Percentiles rank a stretch among this genome's conserved stretches.
Evolutionary conservation across 2,888 invertebrate species (phyloP).

Genomic region (Neoitamus cyanurus): DNA sequence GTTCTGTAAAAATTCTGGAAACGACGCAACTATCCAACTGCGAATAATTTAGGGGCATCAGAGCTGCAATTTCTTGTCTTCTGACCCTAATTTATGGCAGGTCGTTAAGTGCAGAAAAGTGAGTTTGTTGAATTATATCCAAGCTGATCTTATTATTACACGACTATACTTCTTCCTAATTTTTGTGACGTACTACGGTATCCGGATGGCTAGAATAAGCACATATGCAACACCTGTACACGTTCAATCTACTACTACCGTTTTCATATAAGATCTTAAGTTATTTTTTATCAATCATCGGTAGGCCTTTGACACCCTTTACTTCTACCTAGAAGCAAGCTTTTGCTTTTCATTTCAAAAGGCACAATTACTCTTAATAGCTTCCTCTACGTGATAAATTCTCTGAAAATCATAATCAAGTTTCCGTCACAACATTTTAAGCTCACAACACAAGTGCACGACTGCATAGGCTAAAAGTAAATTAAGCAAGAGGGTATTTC

Average conservation of each 20-base stretch:
- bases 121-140: neutral
- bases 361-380: neutral
- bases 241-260: neutral
- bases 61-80: slow-evolving; percentile 1
- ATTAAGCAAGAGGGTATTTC: neutral
- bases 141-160: neutral
- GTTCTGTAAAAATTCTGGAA: slow-evolving; percentile 8
- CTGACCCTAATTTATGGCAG: neutral
- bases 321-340: neutral
- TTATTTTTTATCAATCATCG: neutral
- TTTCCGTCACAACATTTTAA: neutral
- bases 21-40: slow-evolving; percentile 4
- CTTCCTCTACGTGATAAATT: neutral
- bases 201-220: neutral
- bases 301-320: neutral
- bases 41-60: slow-evolving; percentile 1
- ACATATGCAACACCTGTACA: neutral
- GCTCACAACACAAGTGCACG: neutral
- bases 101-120: neutral
- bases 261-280: neutral
- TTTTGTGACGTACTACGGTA: neutral
- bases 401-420: neutral
- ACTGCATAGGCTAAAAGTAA: neutral
- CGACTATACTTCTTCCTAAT: neutral
- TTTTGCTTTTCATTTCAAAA: neutral